A percentile compares a stretch with the other conserved stretches of the same genome.
Conservation (phyloP, 2,888 invertebrate species). For the Myathropa florea region DNA sequence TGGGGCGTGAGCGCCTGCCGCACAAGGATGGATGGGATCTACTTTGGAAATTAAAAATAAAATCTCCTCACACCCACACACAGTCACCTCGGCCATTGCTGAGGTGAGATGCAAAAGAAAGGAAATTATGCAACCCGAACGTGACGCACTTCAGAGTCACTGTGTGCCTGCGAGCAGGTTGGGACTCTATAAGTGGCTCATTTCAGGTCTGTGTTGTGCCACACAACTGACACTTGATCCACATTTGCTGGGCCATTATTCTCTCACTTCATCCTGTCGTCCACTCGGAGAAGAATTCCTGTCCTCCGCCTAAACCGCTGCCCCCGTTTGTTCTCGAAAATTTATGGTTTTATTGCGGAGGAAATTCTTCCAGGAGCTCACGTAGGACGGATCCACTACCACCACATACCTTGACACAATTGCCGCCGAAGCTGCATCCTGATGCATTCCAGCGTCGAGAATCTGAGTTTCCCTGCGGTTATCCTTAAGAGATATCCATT, state of each 20-base stretch:
- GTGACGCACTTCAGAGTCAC: constrained; percentile 58
- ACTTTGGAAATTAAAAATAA: constrained; percentile 68
- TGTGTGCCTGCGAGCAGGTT: constrained; percentile 10
- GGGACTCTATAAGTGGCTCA: constrained; percentile 38
- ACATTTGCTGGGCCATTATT: constrained; percentile 30
- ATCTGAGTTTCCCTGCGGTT: constrained; percentile 18
- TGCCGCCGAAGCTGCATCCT: neutral
- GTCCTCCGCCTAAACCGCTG: neutral
- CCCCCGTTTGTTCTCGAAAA: constrained; percentile 13
- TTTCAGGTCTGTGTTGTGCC: constrained; percentile 28
- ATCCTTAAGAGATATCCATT: constrained; percentile 53
- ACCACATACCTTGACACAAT: constrained; percentile 41
- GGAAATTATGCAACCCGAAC: constrained; percentile 45
- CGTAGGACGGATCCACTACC: neutral
- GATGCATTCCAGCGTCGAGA: neutral
- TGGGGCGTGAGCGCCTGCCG: constrained; percentile 55
- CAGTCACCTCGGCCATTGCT: neutral
- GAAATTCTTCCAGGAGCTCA: constrained; percentile 20
- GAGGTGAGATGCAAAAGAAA: constrained; percentile 1
- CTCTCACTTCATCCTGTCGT: neutral
- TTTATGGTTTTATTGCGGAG: constrained; percentile 32
- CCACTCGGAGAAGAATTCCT: neutral
- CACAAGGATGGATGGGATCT: constrained; percentile 42
- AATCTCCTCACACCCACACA: neutral
- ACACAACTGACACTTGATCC: constrained; percentile 48